A percentile compares a stretch with the other conserved stretches of the same genome.
Evolutionary conservation across 2,888 invertebrate species (phyloP).

Genomic region (Taenaris catops): DNA sequence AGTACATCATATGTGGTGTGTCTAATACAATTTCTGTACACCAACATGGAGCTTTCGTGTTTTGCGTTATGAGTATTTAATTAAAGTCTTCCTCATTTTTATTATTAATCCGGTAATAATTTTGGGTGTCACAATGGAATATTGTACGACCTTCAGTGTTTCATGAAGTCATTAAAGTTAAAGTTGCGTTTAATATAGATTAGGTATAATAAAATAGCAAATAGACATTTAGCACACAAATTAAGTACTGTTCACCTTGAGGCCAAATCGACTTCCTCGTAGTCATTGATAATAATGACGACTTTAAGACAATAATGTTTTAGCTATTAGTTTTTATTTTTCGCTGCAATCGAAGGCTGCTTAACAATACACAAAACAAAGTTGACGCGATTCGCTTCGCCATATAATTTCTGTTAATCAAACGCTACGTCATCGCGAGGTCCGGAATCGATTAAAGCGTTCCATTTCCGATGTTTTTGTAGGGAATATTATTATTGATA

Average conservation of each 20-base stretch:
- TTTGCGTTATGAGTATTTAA: too few species aligned
- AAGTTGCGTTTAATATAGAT: constrained; percentile 1
- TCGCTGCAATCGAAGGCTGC: constrained; percentile 59
- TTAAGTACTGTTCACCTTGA: constrained; percentile 62
- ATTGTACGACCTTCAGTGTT: too few species aligned
- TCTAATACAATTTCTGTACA: constrained; percentile 61
- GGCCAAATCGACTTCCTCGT: constrained; percentile 68
- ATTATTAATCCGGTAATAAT: too few species aligned
- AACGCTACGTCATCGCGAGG: constrained; percentile 68
- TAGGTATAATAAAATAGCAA: constrained; percentile 4
- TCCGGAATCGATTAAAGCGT: constrained; percentile 73
- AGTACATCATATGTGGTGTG: constrained; percentile 66
- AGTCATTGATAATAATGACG: constrained; percentile 64
- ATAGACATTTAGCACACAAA: constrained; percentile 26
- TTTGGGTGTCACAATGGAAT: too few species aligned
- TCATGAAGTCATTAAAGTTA: constrained; percentile 1
- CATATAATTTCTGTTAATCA: constrained; percentile 75
- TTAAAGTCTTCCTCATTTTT: too few species aligned
- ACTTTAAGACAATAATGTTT: constrained; percentile 70
- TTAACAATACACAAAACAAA: constrained; percentile 72
- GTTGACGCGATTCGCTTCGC: constrained; percentile 66
- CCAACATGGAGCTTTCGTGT: too few species aligned
- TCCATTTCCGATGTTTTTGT: constrained; percentile 74
- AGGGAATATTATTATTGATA: constrained; percentile 23
- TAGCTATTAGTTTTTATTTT: constrained; percentile 74